phyloP scores from a whole-genome alignment of 2,113 vertebrate species.

The human region GRCh38 chr14:89327001-89327500 shows the following conservation, averaged over 20 bases:
- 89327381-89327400: not conserved
- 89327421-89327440: not conserved
- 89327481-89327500: not conserved
- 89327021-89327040: not conserved
- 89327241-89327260: not conserved
- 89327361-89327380: not conserved
- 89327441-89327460: not conserved
- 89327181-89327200: not conserved
- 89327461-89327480: not conserved
- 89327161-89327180: not conserved
- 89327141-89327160: not conserved
- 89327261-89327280: not conserved
- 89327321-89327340: not conserved
- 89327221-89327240: not conserved
- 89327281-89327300: accelerated
- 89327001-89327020: not conserved
- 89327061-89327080: not conserved
- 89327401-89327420: not conserved
- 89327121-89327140: not conserved
- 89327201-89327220: not conserved
- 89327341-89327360: not conserved
- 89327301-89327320: accelerated
- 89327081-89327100: not conserved
- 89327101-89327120: not conserved
- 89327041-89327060: not conserved